A percentile compares a stretch with the other conserved stretches of the same genome.
Evolutionary conservation across 2,888 invertebrate genomes (phyloP).

Genomic region (Neocrepidodera transversa): DNA sequence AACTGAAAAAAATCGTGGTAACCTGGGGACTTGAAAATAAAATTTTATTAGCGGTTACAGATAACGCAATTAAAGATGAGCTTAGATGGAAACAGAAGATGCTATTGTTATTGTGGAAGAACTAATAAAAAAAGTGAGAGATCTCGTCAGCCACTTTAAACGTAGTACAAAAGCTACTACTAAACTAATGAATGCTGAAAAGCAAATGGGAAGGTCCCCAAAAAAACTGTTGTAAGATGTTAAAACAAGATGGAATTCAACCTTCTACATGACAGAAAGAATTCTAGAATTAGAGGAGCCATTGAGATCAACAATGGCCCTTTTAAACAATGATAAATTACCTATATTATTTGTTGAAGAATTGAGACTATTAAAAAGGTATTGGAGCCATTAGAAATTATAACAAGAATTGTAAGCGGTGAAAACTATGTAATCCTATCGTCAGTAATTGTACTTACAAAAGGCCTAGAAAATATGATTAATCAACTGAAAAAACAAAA

Average conservation of each 20-base stretch:
- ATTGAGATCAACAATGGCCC: slow-evolving; percentile 36
- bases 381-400: slow-evolving; percentile 40
- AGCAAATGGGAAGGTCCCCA: slow-evolving; percentile 12
- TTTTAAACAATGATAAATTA: slow-evolving; percentile 9
- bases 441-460: slow-evolving; percentile 38
- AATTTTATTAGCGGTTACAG: slow-evolving; percentile 42
- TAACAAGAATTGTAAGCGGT: slow-evolving; percentile 38
- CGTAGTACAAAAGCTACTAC: neutral
- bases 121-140: neutral
- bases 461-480: slow-evolving; percentile 31
- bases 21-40: slow-evolving; percentile 44
- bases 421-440: too few species aligned
- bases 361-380: slow-evolving; percentile 35
- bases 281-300: slow-evolving; percentile 33
- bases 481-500: neutral
- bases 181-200: slow-evolving; percentile 23
- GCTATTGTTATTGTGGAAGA: too few species aligned
- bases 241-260: slow-evolving; percentile 40
- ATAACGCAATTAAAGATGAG: slow-evolving; percentile 37
- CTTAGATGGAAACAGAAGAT: slow-evolving; percentile 41
- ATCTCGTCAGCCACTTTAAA: too few species aligned
- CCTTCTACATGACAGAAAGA: slow-evolving; percentile 41
- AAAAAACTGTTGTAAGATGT: slow-evolving; percentile 38
- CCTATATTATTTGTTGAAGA: neutral
- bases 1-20: slow-evolving; percentile 31